Percentiles rank a stretch among this genome's conserved stretches.
Conservation (phyloP, 2,888 invertebrate species). For the Caenorhabditis imperialis region DNA sequence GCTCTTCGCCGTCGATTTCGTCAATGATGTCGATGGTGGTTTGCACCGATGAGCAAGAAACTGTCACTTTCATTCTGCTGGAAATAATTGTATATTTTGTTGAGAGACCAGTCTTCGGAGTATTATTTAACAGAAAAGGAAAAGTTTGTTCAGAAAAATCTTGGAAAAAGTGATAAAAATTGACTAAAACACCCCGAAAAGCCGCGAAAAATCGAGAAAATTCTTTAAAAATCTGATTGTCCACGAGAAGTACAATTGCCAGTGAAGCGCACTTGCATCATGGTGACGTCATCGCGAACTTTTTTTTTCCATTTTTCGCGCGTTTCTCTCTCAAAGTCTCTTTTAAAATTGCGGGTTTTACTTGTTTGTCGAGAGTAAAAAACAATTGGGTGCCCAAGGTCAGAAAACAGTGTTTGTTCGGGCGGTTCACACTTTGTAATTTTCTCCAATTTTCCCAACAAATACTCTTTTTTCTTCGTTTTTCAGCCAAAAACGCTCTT, state of each 20-base stretch:
- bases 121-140: not conserved
- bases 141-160: not conserved
- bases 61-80: constrained; percentile 37
- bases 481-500: too few relatives aligned
- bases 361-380: not conserved
- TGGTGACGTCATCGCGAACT: not conserved
- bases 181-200: not conserved
- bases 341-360: constrained; percentile 3
- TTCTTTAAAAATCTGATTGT: constrained; percentile 4
- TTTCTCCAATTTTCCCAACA: not conserved
- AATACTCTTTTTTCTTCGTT: not conserved
- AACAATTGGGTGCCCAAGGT: constrained; percentile 3
- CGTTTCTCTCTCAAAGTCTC: not conserved
- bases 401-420: constrained; percentile 8
- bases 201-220: not conserved
- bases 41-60: constrained; percentile 47
- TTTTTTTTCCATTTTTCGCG: too few relatives aligned
- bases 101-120: too few relatives aligned
- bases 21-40: constrained; percentile 32
- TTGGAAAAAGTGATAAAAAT: too few relatives aligned
- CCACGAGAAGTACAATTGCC: constrained; percentile 18
- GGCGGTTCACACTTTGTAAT: not conserved
- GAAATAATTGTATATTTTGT: not conserved
- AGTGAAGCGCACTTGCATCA: constrained; percentile 16
- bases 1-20: constrained; percentile 34